Evolutionary conservation across 2,888 invertebrate species (phyloP).

Genomic region (Nephrotoma flavescens): DNA sequence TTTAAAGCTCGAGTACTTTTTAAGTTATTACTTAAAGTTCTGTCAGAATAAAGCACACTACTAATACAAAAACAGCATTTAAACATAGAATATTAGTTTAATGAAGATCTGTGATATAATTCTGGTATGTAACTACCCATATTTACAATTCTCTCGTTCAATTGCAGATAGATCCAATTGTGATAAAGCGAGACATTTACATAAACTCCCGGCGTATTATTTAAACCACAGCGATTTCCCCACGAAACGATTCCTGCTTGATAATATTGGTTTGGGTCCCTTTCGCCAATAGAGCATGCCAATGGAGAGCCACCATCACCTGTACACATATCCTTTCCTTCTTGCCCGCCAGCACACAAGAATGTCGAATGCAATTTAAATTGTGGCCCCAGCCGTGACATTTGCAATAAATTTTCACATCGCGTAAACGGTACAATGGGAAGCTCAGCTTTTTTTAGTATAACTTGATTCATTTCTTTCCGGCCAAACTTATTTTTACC

Average conservation of each 20-base stretch:
- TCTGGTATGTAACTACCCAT: slow-evolving; percentile 9
- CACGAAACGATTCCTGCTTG: slow-evolving; percentile 50
- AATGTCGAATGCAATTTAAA: slow-evolving; percentile 49
- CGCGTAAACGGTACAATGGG: slow-evolving; percentile 39
- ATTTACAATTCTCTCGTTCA: not conserved
- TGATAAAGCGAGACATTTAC: slow-evolving; percentile 44
- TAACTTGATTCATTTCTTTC: slow-evolving; percentile 38
- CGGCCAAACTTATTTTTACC: slow-evolving; percentile 39
- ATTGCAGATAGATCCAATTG: slow-evolving; percentile 44
- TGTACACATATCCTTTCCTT: slow-evolving; percentile 50
- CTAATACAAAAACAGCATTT: no score
- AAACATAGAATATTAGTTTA: no score
- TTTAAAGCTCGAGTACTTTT: no score
- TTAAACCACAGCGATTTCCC: slow-evolving; percentile 58
- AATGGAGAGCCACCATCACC: slow-evolving; percentile 60
- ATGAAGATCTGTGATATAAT: no score
- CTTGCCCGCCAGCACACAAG: slow-evolving; percentile 58
- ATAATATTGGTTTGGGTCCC: slow-evolving; percentile 20
- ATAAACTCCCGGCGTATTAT: slow-evolving; percentile 50
- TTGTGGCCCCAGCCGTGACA: slow-evolving; percentile 45
- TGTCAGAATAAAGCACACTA: no score
- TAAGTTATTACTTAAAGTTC: no score
- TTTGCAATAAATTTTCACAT: slow-evolving; percentile 34
- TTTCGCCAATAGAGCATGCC: slow-evolving; percentile 41
- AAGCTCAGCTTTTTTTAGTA: slow-evolving; percentile 47